A percentile compares a stretch with the other conserved stretches of the same genome.
Conservation (phyloP, 2,113 vertebrate genomes). For the Megalops atlanticus region DNA sequence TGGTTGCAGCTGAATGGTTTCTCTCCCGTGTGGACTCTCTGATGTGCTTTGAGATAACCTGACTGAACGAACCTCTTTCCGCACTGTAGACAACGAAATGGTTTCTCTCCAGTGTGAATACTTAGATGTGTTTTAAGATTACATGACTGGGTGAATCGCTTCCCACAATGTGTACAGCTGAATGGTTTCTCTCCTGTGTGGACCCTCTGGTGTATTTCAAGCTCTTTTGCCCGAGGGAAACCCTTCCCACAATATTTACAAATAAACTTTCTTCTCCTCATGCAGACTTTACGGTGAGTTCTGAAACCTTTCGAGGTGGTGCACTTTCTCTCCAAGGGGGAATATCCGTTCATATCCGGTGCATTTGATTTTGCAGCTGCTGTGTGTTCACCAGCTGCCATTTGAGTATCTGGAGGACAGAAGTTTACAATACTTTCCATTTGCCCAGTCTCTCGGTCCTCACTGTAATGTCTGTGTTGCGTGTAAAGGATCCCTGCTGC, state of each 20-base stretch:
- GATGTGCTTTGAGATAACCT: slow-evolving; percentile 37
- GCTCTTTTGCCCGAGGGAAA: background rate
- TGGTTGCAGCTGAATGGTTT: slow-evolving; percentile 44
- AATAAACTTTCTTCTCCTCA: slow-evolving; percentile 19
- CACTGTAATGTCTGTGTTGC: background rate
- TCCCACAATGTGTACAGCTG: slow-evolving; percentile 10
- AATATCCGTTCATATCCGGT: background rate
- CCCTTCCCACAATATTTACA: slow-evolving; percentile 18
- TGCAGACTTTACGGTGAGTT: background rate
- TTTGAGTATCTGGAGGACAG: background rate
- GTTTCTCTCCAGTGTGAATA: slow-evolving; percentile 48
- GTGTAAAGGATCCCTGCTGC: background rate
- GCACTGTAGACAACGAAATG: slow-evolving; percentile 44
- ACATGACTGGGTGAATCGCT: slow-evolving; percentile 45
- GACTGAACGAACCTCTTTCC: slow-evolving; percentile 31
- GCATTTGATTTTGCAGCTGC: background rate
- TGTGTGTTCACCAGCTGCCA: background rate
- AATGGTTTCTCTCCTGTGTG: slow-evolving; percentile 1
- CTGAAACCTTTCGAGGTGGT: background rate
- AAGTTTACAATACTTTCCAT: background rate
- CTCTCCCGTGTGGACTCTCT: slow-evolving; percentile 48
- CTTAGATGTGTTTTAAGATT: slow-evolving; percentile 49
- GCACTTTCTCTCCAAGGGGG: background rate
- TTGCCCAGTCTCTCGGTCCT: background rate
- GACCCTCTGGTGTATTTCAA: background rate